Evolutionary conservation across 2,113 vertebrate species (phyloP).

Genomic region (Laticauda colubrina): DNA sequence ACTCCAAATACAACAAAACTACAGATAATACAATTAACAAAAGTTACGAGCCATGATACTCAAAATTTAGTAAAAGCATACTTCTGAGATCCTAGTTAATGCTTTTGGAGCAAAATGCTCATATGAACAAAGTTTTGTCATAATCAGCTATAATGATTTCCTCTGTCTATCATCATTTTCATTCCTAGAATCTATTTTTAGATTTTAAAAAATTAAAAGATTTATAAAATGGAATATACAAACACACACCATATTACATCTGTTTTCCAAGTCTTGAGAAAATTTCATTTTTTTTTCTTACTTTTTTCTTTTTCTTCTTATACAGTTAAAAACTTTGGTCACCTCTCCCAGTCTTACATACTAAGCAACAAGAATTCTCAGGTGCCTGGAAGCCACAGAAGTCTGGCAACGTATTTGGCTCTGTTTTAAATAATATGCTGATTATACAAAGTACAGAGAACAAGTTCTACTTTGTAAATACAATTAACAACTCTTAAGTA

Average conservation of each 20-base stretch:
- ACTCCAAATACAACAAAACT: background rate
- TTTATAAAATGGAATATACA: background rate
- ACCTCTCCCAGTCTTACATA: slow-evolving; percentile 19
- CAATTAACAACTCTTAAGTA: slow-evolving; percentile 56
- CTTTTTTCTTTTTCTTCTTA: slow-evolving; percentile 21
- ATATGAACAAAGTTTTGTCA: background rate
- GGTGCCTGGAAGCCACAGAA: slow-evolving; percentile 54
- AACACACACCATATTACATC: background rate
- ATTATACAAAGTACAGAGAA: slow-evolving; percentile 54
- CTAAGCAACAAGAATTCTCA: slow-evolving; percentile 39
- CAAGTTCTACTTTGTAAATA: slow-evolving; percentile 64
- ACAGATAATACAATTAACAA: background rate
- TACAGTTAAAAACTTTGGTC: slow-evolving; percentile 21
- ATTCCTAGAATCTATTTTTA: background rate
- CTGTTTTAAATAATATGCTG: slow-evolving; percentile 62
- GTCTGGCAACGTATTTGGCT: slow-evolving; percentile 59
- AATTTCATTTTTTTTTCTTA: background rate
- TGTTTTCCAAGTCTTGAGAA: background rate
- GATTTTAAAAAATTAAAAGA: background rate
- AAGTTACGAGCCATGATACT: background rate
- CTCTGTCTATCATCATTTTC: no score
- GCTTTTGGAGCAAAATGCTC: background rate
- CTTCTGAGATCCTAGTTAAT: background rate
- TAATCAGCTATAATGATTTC: background rate
- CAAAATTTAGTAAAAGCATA: background rate